These are phyloP conservation scores for Ephialtes manifestator DNA, from an alignment of 2,888 invertebrate species.

Conservation along the genomic window DNA sequence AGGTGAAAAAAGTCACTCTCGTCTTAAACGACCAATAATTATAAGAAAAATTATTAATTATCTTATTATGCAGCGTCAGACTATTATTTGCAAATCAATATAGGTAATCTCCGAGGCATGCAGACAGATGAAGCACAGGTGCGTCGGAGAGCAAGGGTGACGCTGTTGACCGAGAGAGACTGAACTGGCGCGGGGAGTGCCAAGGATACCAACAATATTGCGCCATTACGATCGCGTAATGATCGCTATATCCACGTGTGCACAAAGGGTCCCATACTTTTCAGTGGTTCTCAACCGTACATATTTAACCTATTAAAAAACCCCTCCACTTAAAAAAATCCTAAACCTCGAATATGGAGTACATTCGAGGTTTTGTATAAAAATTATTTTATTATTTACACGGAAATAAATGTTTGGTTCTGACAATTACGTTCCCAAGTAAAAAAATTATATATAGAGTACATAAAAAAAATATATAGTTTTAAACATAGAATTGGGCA, in stretches of 20 bases:
- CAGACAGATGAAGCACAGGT: constrained; percentile 53
- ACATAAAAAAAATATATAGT: too few species aligned
- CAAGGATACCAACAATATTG: constrained; percentile 80
- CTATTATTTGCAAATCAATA: constrained; percentile 14
- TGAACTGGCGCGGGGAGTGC: constrained; percentile 61
- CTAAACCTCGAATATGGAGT: not conserved
- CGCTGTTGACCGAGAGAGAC: constrained; percentile 58
- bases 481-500: too few species aligned
- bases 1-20: too few species aligned
- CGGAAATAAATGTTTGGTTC: too few species aligned
- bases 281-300: constrained; percentile 76
- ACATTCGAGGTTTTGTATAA: too few species aligned
- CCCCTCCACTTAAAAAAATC: not conserved
- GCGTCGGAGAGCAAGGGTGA: constrained; percentile 27
- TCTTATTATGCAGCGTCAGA: constrained; percentile 25
- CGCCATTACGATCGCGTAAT: constrained; percentile 82
- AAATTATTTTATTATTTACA: too few species aligned
- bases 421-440: too few species aligned
- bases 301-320: not conserved
- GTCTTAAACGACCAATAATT: not conserved
- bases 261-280: constrained; percentile 75
- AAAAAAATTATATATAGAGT: too few species aligned
- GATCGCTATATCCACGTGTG: constrained; percentile 79
- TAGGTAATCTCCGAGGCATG: constrained; percentile 19
- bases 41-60: not conserved